Percentiles rank a stretch among this genome's conserved stretches.
phyloP scores from a whole-genome alignment of 2,888 invertebrate species.

The Spodoptera picta region DNA sequence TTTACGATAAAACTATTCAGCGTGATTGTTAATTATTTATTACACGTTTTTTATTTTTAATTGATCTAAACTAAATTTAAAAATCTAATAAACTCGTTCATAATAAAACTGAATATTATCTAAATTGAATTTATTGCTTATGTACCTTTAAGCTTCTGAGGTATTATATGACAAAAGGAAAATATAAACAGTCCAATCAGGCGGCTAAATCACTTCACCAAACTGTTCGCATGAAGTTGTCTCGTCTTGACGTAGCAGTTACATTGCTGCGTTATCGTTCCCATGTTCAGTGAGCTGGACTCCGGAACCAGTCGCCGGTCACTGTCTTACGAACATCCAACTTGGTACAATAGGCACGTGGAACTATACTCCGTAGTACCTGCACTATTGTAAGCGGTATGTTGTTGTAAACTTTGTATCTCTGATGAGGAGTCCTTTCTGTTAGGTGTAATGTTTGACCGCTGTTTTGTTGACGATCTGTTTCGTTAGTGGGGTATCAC shows the following conservation, averaged over 20 bases:
- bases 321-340: conserved; percentile 35
- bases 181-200: not conserved
- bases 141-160: not conserved
- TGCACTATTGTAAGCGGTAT: no score
- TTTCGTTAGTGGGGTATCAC: no score
- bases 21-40: not conserved
- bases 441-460: no score
- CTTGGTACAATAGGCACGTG: conserved; percentile 43
- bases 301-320: conserved; percentile 53
- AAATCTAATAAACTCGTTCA: no score
- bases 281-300: conserved; percentile 40
- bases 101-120: no score
- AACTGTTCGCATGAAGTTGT: conserved; percentile 7
- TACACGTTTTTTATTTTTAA: no score
- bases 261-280: conserved; percentile 39
- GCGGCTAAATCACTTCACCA: conserved; percentile 22
- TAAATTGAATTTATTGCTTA: no score
- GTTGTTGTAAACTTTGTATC: not conserved
- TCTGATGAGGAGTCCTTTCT: not conserved
- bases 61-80: no score
- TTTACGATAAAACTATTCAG: not conserved
- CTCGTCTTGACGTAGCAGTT: conserved; percentile 23
- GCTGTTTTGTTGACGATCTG: no score
- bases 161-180: no score
- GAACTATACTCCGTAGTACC: conserved; percentile 15